Percentiles rank a stretch among this genome's conserved stretches.
These are phyloP conservation scores for Agapornis canus DNA, from an alignment of 2,797 vertebrate species.

Conservation along the genomic window DNA sequence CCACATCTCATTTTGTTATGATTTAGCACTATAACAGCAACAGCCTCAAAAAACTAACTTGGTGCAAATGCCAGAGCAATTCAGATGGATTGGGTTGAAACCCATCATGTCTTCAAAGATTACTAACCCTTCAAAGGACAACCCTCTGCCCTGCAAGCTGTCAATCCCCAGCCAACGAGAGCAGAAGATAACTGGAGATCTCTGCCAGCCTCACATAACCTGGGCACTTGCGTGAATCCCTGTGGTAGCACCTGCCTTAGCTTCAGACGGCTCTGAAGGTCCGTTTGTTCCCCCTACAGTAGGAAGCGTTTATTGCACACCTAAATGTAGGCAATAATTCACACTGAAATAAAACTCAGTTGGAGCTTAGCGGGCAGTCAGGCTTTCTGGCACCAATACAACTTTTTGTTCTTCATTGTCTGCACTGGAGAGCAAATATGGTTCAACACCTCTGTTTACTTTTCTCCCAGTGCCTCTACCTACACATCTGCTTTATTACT, in stretches of 20 bases:
- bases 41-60: neutral
- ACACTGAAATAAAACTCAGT: neutral
- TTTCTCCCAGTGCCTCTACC: neutral
- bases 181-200: neutral
- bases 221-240: rapidly evolving
- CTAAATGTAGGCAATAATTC: rapidly evolving
- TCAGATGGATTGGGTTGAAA: neutral
- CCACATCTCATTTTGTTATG: neutral
- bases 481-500: neutral
- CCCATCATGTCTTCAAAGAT: neutral
- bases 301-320: neutral
- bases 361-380: rapidly evolving
- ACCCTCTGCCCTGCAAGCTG: neutral
- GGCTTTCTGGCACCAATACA: neutral
- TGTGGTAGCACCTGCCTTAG: too few relatives aligned
- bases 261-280: neutral
- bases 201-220: neutral
- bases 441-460: neutral
- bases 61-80: neutral
- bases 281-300: neutral
- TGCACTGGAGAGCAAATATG: neutral
- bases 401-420: rapidly evolving
- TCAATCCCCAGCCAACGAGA: neutral
- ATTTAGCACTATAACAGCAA: neutral
- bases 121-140: neutral